These are phyloP conservation scores for Xiphophorus maculatus DNA, from an alignment of 2,113 vertebrate genomes.

Conservation along the genomic window DNA sequence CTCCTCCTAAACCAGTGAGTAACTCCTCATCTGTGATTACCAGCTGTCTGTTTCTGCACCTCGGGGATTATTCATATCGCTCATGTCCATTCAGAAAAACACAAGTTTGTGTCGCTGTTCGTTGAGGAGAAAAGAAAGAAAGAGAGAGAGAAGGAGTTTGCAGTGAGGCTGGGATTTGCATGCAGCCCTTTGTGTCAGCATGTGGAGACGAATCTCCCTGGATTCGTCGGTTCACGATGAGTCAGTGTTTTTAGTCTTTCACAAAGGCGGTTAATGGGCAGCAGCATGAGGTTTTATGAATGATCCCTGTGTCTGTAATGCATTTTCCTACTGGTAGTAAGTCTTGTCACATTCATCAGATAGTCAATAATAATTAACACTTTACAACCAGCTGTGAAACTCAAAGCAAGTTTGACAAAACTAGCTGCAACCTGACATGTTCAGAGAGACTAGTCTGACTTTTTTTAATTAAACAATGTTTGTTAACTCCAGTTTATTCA, in stretches of 20 bases:
- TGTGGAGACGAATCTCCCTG: constrained; percentile 60
- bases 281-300: constrained; percentile 71
- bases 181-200: constrained; percentile 57
- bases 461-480: not conserved
- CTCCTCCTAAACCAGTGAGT: constrained; percentile 72
- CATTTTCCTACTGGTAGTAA: constrained; percentile 59
- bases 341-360: constrained; percentile 54
- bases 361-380: constrained; percentile 38
- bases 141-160: not conserved
- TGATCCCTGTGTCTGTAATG: constrained; percentile 75
- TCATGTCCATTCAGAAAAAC: constrained; percentile 40
- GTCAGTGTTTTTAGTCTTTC: constrained; percentile 50
- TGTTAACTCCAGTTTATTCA: not conserved
- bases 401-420: not conserved
- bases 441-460: not conserved
- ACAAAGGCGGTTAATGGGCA: constrained; percentile 18
- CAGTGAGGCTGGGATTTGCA: constrained; percentile 52
- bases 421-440: not conserved
- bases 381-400: constrained; percentile 15
- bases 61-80: constrained; percentile 77
- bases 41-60: constrained; percentile 74
- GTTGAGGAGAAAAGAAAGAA: constrained; percentile 1
- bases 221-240: constrained; percentile 56
- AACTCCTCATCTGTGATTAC: constrained; percentile 78
- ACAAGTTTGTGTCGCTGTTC: constrained; percentile 25